Percentiles rank a stretch among this genome's conserved stretches.
Conservation (phyloP, 1,140 invertebrate species). For the Drepana arcuata region DNA sequence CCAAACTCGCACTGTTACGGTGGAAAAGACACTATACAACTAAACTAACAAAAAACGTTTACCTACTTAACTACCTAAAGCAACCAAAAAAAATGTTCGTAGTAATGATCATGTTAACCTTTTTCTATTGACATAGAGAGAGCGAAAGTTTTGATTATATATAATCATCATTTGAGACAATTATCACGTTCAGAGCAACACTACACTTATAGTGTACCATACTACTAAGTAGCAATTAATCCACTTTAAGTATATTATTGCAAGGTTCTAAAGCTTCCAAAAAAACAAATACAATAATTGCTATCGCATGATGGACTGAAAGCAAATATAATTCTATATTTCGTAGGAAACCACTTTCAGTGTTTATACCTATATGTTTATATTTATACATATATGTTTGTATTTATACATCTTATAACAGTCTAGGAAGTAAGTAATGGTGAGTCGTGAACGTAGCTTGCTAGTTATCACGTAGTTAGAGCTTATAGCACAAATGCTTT, state of each 20-base stretch:
- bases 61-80: too few relatives aligned
- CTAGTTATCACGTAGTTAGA: too few relatives aligned
- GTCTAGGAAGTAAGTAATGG: too few relatives aligned
- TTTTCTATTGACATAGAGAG: slow-evolving; percentile 16
- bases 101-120: slow-evolving; percentile 1
- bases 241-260: slow-evolving; percentile 28
- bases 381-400: neutral
- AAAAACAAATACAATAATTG: slow-evolving; percentile 14
- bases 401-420: too few relatives aligned
- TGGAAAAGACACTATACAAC: too few relatives aligned
- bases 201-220: slow-evolving; percentile 8
- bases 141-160: slow-evolving; percentile 26
- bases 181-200: slow-evolving; percentile 22
- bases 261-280: slow-evolving; percentile 11
- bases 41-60: too few relatives aligned
- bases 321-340: slow-evolving; percentile 24
- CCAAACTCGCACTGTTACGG: too few relatives aligned
- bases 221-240: slow-evolving; percentile 31
- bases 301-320: slow-evolving; percentile 20
- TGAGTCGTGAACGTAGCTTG: too few relatives aligned
- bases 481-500: too few relatives aligned
- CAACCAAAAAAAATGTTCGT: too few relatives aligned
- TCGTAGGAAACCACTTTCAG: slow-evolving; percentile 15
- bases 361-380: neutral
- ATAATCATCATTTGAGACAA: slow-evolving; percentile 16